Base-by-base conservation (phyloP, 2,113 vertebrate genomes). In the Brevimyrus niger region DNA sequence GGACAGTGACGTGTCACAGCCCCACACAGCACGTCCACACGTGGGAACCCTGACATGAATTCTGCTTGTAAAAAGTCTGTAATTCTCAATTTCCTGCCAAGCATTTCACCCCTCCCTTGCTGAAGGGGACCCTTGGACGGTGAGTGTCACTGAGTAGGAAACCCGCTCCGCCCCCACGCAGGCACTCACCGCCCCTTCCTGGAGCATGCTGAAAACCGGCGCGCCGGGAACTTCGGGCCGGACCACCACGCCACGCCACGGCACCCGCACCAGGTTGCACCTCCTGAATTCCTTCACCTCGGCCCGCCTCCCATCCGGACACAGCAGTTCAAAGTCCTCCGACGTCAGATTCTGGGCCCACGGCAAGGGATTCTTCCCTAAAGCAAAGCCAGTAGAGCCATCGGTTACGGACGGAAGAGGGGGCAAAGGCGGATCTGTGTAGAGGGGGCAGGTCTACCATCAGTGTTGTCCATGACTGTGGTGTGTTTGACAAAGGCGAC, bases 401-500 rank as follows among this genome's bases (percentile, higher is more conserved):
- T 3, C 42, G 85, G 38, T 84, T 31, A 88, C 21, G 61, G 23
- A 3, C 35, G 73, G 15, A 4, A 17, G 44, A 31, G 50, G 55
- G 51, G 3, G 89, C n/a, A 65, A 10, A 8, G 9, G 44, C 13
- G 21, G 47, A n/a, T 23, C 31, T 38, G n/a, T 35, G 31, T 3
- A 42, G 9, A 38, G 21, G 27, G 0, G 44, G 21, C 44, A 38
- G 51, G 92, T 94, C 95, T 92, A 97, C 97, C 96, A 1, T 97
- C 95, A 1, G 95, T 96, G 93, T 97, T 95, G 0, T 98, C 97
- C 46, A 23, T 69, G 1, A 97, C 97, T 0, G 96, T 97, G 8
- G 95, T 97, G 93, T 98, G 96, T 92, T 97, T 97, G 90, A 97
- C 94, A 91, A 98, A 98, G 88, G 97, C 97, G 0, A 98, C 96